Conservation (phyloP, 92 coral and sea anemone species). For the Siderastrea siderea region DNA sequence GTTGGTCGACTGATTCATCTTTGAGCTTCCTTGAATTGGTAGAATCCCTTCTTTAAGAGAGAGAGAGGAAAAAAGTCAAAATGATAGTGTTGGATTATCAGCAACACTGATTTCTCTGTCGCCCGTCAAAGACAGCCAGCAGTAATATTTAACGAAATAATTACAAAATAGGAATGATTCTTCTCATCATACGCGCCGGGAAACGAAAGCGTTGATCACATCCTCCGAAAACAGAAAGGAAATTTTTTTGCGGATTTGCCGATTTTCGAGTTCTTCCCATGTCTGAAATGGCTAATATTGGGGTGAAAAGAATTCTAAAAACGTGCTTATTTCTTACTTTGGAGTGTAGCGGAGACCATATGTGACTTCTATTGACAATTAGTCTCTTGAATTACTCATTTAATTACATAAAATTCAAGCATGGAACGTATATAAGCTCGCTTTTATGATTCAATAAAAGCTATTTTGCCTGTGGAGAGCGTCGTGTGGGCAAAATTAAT, state of each 20-base stretch:
- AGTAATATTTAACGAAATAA: background rate
- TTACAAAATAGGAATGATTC: background rate
- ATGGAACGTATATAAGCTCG: background rate
- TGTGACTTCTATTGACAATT: conserved; percentile 4
- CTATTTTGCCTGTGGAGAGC: conserved; percentile 4
- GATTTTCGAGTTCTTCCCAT: no score
- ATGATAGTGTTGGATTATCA: background rate
- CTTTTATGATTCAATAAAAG: conserved; percentile 8
- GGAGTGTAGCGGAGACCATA: no score
- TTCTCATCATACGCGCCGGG: background rate
- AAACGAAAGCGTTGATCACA: background rate
- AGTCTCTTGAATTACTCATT: background rate
- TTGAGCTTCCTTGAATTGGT: background rate
- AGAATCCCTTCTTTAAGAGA: background rate
- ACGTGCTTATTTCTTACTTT: background rate
- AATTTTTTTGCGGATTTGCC: background rate
- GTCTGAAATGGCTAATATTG: background rate
- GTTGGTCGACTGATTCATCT: conserved; percentile 17
- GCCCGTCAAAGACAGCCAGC: background rate
- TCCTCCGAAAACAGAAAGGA: background rate
- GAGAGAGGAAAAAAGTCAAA: background rate
- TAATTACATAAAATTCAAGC: conserved; percentile 3
- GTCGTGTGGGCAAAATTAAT: background rate
- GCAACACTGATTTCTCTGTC: conserved; percentile 10
- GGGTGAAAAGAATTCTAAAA: background rate